Evolutionary conservation across 2,113 vertebrate species (phyloP).

Genomic region (Hyaena hyaena): DNA sequence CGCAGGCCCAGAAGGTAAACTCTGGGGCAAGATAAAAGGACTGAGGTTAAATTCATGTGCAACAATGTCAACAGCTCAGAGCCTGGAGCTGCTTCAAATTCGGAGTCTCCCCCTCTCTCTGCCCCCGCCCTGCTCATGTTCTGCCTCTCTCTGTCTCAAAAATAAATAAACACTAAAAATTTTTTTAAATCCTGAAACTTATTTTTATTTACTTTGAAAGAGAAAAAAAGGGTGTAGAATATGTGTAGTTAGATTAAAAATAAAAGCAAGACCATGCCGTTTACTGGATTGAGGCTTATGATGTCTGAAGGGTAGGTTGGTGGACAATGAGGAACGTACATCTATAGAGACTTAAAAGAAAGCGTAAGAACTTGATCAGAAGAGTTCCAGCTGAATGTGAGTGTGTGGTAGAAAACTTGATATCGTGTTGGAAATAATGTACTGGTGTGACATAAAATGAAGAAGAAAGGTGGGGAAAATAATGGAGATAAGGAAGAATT

Average conservation of each 20-base stretch:
- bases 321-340: rapidly evolving
- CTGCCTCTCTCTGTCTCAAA: too few relatives aligned
- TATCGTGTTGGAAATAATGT: background rate
- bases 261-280: background rate
- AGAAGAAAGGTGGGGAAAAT: background rate
- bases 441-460: background rate
- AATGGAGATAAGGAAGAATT: background rate
- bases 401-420: too few relatives aligned
- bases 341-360: background rate
- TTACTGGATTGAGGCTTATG: background rate
- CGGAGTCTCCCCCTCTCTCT: too few relatives aligned
- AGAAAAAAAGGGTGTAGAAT: background rate
- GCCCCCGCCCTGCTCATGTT: too few relatives aligned
- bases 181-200: background rate
- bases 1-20: too few relatives aligned
- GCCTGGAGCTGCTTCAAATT: too few relatives aligned
- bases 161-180: too few relatives aligned
- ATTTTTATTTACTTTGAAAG: constrained; percentile 21
- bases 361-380: rapidly evolving
- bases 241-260: background rate
- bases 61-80: too few relatives aligned
- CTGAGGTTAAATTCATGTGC: too few relatives aligned
- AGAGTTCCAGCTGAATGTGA: background rate
- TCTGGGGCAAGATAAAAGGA: too few relatives aligned
- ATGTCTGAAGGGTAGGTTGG: background rate